Base-by-base conservation (phyloP, 2,113 vertebrate species). In the Ptyas mucosa region DNA sequence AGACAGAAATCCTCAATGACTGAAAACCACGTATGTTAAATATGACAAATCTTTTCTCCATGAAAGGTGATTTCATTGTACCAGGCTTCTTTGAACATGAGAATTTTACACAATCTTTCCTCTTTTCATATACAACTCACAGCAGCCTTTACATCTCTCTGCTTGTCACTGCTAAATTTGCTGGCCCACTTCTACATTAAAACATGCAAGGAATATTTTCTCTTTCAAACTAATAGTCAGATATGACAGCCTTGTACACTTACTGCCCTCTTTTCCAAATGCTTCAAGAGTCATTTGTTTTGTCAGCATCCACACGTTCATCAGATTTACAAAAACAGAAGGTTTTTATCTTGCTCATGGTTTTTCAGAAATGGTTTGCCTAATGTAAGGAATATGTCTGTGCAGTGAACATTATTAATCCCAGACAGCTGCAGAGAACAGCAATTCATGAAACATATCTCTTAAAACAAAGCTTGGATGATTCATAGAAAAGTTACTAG, bases 51-150 rank as follows among this genome's bases (percentile, higher is more conserved):
- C 29, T 26, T 93, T 89, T 89, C 46, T 61, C 53, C 58, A n/a
- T 61, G 75, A 12, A 12, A 52, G 46, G 23, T 29, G 75, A 93
- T 18, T 86, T 55, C n/a, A 93, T 93, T 90, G 86, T 24, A 93
- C 7, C 11, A 90, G 54, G n/a, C 81, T 54, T 43, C 46, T 90
- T 93, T n/a, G n/a, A 90, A 93, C n/a, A 29, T 39, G 75, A 86
- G 29, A 54, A 89, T 61, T 64, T 75, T 34, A 15, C 0, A n/a
- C 51, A 12, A 85, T 46, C 0, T 0, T n/a, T 46, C 0, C 1
- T 2, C 24, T 55, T 90, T 93, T 87, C 52, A 75, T 57, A 51
- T 54, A 46, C 6, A 87, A 86, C 49, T 88, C 85, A 52, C 29
- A 88, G 20, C 46, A 88, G 21, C 39, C 49, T 88, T 91, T 91